Evolutionary conservation across 35 echinoderm and acorn worm genomes (phyloP).

Genomic region (Apostichopus japonicus): DNA sequence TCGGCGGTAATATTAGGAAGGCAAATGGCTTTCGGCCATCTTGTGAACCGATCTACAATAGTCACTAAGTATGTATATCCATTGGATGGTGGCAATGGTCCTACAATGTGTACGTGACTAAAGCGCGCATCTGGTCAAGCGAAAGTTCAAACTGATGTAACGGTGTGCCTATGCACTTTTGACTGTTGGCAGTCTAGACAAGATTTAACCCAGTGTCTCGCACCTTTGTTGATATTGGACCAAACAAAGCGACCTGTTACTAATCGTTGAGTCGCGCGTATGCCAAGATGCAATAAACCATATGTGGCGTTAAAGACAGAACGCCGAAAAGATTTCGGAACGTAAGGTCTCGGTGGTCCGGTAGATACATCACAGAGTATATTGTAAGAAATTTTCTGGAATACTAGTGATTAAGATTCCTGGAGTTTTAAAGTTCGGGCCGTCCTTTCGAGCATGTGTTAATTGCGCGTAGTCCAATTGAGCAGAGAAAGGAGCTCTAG

Average conservation of each 20-base stretch:
- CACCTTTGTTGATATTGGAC: slow-evolving; percentile 42
- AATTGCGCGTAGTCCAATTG: neutral
- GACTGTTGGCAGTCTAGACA: slow-evolving; percentile 29
- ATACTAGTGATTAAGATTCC: neutral
- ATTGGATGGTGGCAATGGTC: slow-evolving; percentile 42
- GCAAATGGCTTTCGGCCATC: too few relatives aligned
- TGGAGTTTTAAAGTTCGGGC: neutral
- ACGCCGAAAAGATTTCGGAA: too few relatives aligned
- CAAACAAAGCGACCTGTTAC: slow-evolving; percentile 32
- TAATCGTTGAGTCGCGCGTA: slow-evolving; percentile 32
- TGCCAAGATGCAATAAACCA: slow-evolving; percentile 40
- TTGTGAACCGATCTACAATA: slow-evolving; percentile 12
- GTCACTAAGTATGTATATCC: slow-evolving; percentile 27
- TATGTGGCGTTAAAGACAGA: slow-evolving; percentile 36
- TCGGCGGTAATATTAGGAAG: too few relatives aligned
- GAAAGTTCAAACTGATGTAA: slow-evolving; percentile 46
- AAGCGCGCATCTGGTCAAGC: slow-evolving; percentile 47
- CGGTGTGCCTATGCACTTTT: slow-evolving; percentile 54
- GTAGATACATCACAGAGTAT: too few relatives aligned
- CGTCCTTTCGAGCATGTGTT: neutral
- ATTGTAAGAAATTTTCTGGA: neutral
- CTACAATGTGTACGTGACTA: slow-evolving; percentile 64
- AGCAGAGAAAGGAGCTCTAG: too few relatives aligned
- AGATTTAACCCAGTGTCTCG: slow-evolving; percentile 8
- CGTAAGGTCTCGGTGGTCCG: too few relatives aligned